These are phyloP conservation scores for Strigops habroptila DNA, from an alignment of 2,113 vertebrate species.

Conservation along the genomic window DNA sequence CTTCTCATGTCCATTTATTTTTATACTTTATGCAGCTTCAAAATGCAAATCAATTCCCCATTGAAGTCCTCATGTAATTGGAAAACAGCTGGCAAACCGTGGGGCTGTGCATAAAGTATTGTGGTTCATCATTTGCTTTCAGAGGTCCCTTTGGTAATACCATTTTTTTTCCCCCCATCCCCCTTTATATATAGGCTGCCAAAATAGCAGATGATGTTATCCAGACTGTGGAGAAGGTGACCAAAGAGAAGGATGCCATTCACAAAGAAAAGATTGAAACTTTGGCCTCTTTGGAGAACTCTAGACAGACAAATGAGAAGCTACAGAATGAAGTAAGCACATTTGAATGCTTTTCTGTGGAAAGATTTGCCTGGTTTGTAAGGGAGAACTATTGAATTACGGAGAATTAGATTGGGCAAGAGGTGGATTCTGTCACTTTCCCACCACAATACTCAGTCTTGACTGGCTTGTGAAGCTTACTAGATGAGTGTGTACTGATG, in stretches of 20 bases:
- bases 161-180: neutral
- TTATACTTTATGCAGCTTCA: neutral
- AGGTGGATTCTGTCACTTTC: neutral
- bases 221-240: conserved; percentile 82
- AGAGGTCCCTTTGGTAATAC: neutral
- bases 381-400: neutral
- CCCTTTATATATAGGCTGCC: conserved; percentile 67
- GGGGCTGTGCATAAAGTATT: neutral
- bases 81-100: neutral
- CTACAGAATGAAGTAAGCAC: conserved; percentile 82
- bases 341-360: neutral
- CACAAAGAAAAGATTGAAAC: conserved; percentile 77
- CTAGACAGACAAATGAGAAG: conserved; percentile 77
- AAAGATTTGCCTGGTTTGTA: neutral
- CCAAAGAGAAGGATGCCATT: conserved; percentile 73
- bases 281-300: conserved; percentile 75
- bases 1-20: neutral
- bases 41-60: neutral
- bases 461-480: neutral
- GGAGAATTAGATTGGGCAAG: neutral
- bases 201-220: conserved; percentile 79
- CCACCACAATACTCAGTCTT: neutral
- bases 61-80: neutral
- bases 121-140: neutral
- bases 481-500: neutral